A percentile compares a stretch with the other conserved stretches of the same genome.
phyloP scores from a whole-genome alignment of 2,113 vertebrate species.

The Caloenas nicobarica region DNA sequence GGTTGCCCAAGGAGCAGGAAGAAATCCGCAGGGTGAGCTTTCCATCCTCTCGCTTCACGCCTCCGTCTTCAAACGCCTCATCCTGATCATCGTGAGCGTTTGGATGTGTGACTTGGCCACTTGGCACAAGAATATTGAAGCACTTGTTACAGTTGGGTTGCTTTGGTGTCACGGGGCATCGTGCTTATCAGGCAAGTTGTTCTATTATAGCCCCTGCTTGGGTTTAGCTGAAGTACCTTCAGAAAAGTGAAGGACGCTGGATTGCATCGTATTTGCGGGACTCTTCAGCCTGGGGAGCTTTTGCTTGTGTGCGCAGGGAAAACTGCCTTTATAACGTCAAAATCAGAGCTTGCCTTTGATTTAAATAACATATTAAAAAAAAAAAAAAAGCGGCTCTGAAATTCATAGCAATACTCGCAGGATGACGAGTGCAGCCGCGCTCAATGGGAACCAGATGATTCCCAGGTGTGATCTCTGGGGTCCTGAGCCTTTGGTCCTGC shows the following conservation, averaged over 20 bases:
- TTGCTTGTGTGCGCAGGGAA: background rate
- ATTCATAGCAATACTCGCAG: background rate
- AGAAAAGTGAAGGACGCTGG: background rate
- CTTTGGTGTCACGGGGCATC: background rate
- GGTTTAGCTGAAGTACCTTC: background rate
- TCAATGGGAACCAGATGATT: accelerated
- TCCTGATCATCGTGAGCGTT: background rate
- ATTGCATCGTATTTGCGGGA: background rate
- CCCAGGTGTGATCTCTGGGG: background rate
- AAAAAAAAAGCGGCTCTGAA: background rate
- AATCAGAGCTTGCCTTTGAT: background rate
- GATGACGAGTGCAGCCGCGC: background rate
- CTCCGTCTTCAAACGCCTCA: background rate
- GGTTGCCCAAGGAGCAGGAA: background rate
- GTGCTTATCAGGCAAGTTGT: background rate
- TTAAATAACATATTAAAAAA: background rate
- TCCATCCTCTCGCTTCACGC: background rate
- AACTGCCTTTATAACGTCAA: background rate
- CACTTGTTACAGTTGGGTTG: background rate
- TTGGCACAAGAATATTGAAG: background rate
- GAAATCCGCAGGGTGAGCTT: background rate
- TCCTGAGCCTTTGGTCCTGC: background rate
- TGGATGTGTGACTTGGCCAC: background rate
- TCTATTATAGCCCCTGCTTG: background rate
- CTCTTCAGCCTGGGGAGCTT: background rate